Percentiles rank a stretch among this genome's conserved stretches.
phyloP scores from a whole-genome alignment of 2,113 vertebrate species.

The Lampris megalopsis region DNA sequence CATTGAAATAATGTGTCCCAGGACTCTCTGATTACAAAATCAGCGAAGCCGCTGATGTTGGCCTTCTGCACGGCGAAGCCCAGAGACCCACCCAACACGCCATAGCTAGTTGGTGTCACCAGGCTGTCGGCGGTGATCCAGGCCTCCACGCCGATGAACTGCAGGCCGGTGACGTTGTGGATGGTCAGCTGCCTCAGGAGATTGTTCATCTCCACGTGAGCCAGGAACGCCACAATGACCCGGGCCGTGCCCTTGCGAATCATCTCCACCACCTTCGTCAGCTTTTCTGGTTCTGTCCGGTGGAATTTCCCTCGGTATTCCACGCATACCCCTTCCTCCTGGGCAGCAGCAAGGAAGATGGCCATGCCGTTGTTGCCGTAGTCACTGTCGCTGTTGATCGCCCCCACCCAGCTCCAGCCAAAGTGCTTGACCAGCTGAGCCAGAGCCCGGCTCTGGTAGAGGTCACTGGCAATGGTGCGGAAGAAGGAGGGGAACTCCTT shows the following conservation, averaged over 20 bases:
- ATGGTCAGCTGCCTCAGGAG: conserved; percentile 74
- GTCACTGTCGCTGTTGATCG: conserved; percentile 79
- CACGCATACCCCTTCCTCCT: conserved; percentile 78
- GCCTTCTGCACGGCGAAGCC: conserved; percentile 77
- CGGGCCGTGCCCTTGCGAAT: conserved; percentile 72
- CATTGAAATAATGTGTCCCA: conserved; percentile 70
- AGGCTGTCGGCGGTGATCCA: conserved; percentile 80
- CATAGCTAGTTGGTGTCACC: conserved; percentile 71
- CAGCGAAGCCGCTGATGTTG: conserved; percentile 70
- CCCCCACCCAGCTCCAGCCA: conserved; percentile 82
- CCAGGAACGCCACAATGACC: conserved; percentile 78
- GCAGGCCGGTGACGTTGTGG: conserved; percentile 77
- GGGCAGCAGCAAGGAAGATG: conserved; percentile 73
- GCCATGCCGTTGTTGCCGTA: conserved; percentile 84
- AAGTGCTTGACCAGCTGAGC: conserved; percentile 79
- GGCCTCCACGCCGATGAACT: conserved; percentile 80
- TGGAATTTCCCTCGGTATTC: conserved; percentile 78
- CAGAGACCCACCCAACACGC: conserved; percentile 73
- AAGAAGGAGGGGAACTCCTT: conserved; percentile 78
- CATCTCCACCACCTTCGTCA: conserved; percentile 73
- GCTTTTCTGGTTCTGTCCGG: conserved; percentile 68
- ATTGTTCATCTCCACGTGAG: conserved; percentile 77
- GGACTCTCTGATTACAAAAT: conserved; percentile 71
- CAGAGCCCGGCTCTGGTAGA: conserved; percentile 74
- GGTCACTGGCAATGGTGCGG: conserved; percentile 81